Evolutionary conservation across 2,888 invertebrate species (phyloP), one percentile per base, ranked within the genome.

Genomic region (Harpalus rubripes): DNA sequence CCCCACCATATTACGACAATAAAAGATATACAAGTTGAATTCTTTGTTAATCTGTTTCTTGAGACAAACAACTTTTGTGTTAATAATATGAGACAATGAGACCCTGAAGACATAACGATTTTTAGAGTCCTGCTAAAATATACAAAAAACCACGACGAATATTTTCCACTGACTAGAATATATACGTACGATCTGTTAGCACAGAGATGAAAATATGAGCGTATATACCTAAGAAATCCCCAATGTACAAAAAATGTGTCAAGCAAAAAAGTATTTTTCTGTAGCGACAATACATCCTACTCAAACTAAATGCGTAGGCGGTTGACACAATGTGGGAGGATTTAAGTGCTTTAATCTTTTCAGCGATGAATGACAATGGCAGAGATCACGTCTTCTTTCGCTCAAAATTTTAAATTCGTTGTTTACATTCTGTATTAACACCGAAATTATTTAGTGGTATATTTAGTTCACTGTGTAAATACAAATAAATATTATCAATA

Each of bases 241-340:
- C 32, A n/a, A 78, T 56, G 78, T 78, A 58, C 78, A 78, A 78
- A 65, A 61, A 81, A 81, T 81, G 18, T 65, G 63, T 44, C 63
- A 81, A 10, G 39, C 61, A 80, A 80, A 61, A 61, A 80, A 80
- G 78, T 58, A 58, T 78, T 78, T 32, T 15, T n/a, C 18, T 78
- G 78, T 78, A 78, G 74, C 44, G 26, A 74, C 52, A 74, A 65
- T 74, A 52, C 74, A 74, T 74, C 44, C 15, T 22, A 74, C 74
- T 56, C 52, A 15, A 74, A 74, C 74, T 44, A 15, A 74, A 74
- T 74, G 22, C 18, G 7, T 52, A 52, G 15, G 15, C 18, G 15
- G 15, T n/a, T 39, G 32, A 68, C 39, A 68, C 32, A 68, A 32
- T 32, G 26, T 26, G 7, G 26, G 26, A n/a, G 26, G 68, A n/a